Percentiles rank a stretch among this genome's conserved stretches.
Evolutionary conservation across 2,113 vertebrate species (phyloP).

Genomic region (Sturnus vulgaris): DNA sequence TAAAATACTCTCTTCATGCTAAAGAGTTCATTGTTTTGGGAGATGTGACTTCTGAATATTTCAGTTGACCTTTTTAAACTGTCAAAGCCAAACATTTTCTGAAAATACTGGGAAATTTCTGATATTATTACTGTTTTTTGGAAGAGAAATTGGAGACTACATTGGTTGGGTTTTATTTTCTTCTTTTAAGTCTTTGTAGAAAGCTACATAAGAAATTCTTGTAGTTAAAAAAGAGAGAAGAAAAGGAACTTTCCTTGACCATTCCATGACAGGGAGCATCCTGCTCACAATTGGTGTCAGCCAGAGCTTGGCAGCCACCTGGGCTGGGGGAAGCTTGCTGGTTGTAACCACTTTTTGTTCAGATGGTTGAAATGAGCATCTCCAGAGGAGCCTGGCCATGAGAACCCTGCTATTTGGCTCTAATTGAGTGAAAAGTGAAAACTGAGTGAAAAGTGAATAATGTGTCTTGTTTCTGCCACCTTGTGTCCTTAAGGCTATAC

Average conservation of each 20-base stretch:
- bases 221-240: background rate
- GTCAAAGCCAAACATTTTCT: background rate
- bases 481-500: background rate
- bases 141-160: background rate
- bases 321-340: background rate
- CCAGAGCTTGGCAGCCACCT: background rate
- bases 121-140: background rate
- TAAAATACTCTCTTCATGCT: background rate
- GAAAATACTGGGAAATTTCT: background rate
- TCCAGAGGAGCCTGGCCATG: background rate
- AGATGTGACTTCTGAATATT: background rate
- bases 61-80: background rate
- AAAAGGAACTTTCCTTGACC: background rate
- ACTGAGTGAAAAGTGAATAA: too few relatives aligned
- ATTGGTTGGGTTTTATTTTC: background rate
- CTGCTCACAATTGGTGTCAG: background rate
- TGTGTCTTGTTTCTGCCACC: background rate
- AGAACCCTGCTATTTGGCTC: accelerated
- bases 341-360: background rate
- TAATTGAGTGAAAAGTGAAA: background rate
- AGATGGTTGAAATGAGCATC: background rate
- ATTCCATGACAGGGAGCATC: background rate
- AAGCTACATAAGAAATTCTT: background rate
- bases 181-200: background rate
- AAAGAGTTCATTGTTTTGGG: background rate